Conservation (phyloP, 2,797 vertebrate genomes). For the Tapirus indicus region DNA sequence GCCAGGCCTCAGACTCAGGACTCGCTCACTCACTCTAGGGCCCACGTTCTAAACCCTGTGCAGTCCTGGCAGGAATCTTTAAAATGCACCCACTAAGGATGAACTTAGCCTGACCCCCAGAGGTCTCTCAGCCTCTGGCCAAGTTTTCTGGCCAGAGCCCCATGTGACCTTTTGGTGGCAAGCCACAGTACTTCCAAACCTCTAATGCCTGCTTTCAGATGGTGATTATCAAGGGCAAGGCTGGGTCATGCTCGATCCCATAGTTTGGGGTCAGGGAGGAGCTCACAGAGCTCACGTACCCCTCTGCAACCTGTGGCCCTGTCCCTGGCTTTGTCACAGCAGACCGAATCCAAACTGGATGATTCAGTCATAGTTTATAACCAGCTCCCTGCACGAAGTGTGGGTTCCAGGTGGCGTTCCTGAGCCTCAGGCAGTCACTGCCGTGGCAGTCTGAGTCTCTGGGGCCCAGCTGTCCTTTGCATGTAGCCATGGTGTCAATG, state of each 20-base stretch:
- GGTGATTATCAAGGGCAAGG: not conserved
- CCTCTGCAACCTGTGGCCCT: not conserved
- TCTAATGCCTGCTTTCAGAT: not conserved
- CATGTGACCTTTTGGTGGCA: not conserved
- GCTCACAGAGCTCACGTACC: rapidly evolving
- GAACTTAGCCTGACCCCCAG: not conserved
- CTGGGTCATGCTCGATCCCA: rapidly evolving
- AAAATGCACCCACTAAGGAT: not conserved
- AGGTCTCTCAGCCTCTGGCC: not conserved
- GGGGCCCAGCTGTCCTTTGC: not conserved
- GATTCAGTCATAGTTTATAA: too few relatives aligned
- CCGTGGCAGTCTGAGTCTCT: not conserved
- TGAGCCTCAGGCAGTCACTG: rapidly evolving
- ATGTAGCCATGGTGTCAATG: rapidly evolving
- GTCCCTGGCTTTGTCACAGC: not conserved
- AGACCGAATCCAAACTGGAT: not conserved
- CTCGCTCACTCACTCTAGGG: rapidly evolving
- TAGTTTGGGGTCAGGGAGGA: not conserved
- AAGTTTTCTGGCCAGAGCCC: not conserved
- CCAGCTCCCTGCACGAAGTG: not conserved
- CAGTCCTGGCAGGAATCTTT: too few relatives aligned
- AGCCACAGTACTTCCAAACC: not conserved
- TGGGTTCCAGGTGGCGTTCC: not conserved
- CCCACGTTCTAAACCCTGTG: not conserved
- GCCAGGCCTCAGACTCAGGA: not conserved